phyloP scores from a whole-genome alignment of 2,888 invertebrate genomes.

The Agapetus fuscipes region DNA sequence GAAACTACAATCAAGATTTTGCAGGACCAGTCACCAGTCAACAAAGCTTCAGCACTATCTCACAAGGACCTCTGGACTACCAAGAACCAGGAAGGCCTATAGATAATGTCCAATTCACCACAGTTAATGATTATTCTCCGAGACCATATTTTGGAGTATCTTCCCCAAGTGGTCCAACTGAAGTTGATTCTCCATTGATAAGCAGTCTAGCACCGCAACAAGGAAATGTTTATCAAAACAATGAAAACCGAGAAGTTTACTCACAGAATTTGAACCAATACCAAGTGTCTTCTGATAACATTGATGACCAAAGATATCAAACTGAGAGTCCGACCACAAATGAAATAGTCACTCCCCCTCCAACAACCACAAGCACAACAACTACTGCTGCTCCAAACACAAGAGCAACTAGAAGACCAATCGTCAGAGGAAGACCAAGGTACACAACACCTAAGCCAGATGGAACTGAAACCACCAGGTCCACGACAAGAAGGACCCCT shows the following conservation, averaged over 20 bases:
- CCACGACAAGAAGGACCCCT: conserved; percentile 40
- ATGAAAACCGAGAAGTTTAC: conserved; percentile 23
- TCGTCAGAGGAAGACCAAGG: conserved; percentile 35
- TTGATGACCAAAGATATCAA: conserved; percentile 25
- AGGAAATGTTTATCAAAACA: conserved; percentile 23
- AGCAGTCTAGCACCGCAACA: conserved; percentile 28
- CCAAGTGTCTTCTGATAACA: conserved; percentile 10
- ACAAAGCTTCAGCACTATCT: conserved; percentile 5
- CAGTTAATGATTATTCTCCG: conserved; percentile 6
- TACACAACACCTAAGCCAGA: conserved; percentile 37
- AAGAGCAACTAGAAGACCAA: conserved; percentile 27
- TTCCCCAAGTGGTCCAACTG: conserved; percentile 4
- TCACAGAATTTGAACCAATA: conserved; percentile 20
- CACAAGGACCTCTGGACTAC: conserved; percentile 8
- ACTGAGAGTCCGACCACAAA: conserved; percentile 25
- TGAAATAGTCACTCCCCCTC: conserved; percentile 26
- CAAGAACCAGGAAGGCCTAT: conserved; percentile 7
- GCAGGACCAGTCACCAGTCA: not conserved
- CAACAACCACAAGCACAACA: conserved; percentile 27
- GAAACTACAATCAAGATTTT: conserved; percentile 11
- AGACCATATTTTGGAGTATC: conserved; percentile 8
- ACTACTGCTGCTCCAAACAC: conserved; percentile 24
- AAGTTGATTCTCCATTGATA: conserved; percentile 21
- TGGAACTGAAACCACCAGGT: conserved; percentile 33
- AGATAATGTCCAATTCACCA: conserved; percentile 1